These are phyloP conservation scores for Halichoerus grypus DNA, from an alignment of 2,113 vertebrate genomes.

Conservation along the genomic window DNA sequence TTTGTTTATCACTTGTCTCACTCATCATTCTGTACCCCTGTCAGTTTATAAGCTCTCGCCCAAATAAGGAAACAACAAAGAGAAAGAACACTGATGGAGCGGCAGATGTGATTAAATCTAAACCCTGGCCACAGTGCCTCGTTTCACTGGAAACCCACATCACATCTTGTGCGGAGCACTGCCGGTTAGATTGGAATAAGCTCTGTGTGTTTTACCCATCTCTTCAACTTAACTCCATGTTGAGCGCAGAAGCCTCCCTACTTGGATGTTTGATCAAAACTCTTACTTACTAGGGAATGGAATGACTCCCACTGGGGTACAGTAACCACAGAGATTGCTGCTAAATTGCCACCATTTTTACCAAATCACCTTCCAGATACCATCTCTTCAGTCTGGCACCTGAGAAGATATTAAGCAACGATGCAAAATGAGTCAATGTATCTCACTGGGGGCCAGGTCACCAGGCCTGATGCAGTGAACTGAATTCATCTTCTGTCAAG, in stretches of 20 bases:
- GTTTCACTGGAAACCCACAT: background rate
- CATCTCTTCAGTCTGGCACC: constrained; percentile 66
- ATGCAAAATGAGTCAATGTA: constrained; percentile 38
- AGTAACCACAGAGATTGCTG: constrained; percentile 66
- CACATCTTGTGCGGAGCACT: background rate
- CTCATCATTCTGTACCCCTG: background rate
- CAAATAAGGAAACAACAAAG: background rate
- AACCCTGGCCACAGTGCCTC: background rate
- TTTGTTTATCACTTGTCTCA: constrained; percentile 39
- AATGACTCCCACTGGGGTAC: constrained; percentile 73
- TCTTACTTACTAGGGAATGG: constrained; percentile 49
- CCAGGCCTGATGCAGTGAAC: background rate
- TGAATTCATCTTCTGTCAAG: constrained; percentile 38
- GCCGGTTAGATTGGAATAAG: constrained; percentile 58
- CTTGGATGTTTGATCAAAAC: constrained; percentile 76
- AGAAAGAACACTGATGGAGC: background rate
- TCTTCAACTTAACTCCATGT: constrained; percentile 82
- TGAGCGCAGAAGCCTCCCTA: constrained; percentile 71
- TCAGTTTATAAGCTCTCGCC: background rate
- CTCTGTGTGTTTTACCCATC: constrained; percentile 75
- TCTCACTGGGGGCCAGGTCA: constrained; percentile 54
- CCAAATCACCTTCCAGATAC: constrained; percentile 73
- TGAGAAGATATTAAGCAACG: constrained; percentile 70
- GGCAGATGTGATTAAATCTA: constrained; percentile 31
- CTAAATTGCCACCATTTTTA: constrained; percentile 72